Evolutionary conservation across 2,113 vertebrate genomes (phyloP).

Genomic region (Elaphurus davidianus): DNA sequence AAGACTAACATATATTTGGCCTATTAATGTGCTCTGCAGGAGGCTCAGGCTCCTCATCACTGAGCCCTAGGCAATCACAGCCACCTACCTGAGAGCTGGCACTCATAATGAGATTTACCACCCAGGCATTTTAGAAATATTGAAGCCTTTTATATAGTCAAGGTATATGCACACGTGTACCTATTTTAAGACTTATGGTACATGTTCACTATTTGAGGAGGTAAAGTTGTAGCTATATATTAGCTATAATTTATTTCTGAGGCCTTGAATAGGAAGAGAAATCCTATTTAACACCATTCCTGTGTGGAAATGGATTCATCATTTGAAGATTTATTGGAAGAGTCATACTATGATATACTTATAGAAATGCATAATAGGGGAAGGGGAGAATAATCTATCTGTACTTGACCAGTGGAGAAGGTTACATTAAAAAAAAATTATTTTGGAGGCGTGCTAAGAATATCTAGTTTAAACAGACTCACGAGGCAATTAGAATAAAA

Average conservation of each 20-base stretch:
- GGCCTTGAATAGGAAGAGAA: conserved; percentile 12
- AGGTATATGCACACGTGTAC: background rate
- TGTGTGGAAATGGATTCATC: background rate
- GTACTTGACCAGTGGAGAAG: background rate
- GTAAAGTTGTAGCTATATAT: background rate
- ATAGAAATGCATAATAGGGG: background rate
- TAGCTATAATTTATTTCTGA: background rate
- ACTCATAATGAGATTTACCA: background rate
- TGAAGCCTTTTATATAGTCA: background rate
- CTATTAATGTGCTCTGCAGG: background rate
- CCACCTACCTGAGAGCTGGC: background rate
- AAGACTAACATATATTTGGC: background rate
- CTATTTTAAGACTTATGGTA: conserved; percentile 11
- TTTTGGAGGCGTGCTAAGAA: background rate
- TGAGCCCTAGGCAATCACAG: background rate
- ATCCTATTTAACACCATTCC: background rate
- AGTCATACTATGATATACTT: background rate
- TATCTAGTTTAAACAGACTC: conserved; percentile 19
- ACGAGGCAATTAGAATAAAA: background rate
- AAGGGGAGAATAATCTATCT: background rate
- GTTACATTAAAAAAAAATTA: background rate
- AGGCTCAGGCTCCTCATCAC: background rate
- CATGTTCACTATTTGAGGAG: background rate
- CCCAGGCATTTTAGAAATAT: background rate
- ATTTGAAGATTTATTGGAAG: conserved; percentile 5